Conservation (phyloP, 2,113 vertebrate genomes). For the Sitta europaea region DNA sequence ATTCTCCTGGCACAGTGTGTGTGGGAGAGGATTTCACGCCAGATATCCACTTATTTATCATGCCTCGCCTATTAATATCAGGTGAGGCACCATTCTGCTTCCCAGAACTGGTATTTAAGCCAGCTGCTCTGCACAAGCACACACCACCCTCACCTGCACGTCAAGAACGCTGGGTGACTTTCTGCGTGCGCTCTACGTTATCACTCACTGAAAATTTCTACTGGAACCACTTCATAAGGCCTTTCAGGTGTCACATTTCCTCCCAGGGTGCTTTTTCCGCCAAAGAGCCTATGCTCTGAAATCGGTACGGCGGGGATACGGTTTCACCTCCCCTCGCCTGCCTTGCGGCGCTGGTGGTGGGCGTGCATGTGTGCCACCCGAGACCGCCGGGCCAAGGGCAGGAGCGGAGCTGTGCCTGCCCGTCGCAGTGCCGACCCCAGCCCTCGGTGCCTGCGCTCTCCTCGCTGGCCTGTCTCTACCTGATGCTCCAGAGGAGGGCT, state of each 20-base stretch:
- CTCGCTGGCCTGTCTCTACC: not conserved
- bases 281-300: not conserved
- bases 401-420: not conserved
- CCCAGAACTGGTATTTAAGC: not conserved
- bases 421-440: not conserved
- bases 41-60: conserved; percentile 33
- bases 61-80: not conserved
- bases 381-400: not conserved
- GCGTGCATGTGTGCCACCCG: not conserved
- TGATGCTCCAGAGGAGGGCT: not conserved
- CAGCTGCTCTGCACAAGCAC: not conserved
- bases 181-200: not conserved
- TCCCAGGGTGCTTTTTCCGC: not conserved
- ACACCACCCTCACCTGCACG: not conserved
- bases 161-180: not conserved
- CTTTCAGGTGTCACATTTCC: conserved; percentile 9
- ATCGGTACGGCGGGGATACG: not conserved
- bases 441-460: not conserved
- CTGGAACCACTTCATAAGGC: conserved; percentile 15
- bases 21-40: not conserved
- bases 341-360: not conserved
- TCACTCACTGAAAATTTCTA: conserved; percentile 15
- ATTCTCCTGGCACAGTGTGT: not conserved
- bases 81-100: not conserved
- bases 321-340: not conserved